Evolutionary conservation across 2,113 vertebrate species (phyloP).

Genomic region (Crotalus tigris): DNA sequence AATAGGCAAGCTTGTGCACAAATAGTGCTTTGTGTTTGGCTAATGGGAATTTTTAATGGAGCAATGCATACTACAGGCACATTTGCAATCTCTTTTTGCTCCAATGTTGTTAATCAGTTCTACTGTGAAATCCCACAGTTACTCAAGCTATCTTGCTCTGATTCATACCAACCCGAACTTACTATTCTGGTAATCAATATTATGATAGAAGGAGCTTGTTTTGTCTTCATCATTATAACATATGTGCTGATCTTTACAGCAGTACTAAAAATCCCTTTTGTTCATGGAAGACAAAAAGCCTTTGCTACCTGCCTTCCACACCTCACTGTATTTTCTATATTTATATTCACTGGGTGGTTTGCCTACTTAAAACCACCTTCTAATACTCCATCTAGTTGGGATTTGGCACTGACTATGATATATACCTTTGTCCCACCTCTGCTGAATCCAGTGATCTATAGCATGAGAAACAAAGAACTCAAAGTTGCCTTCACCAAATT

Average conservation of each 20-base stretch:
- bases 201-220: background rate
- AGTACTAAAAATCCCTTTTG: background rate
- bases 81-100: background rate
- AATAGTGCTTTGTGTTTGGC: background rate
- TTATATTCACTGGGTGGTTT: background rate
- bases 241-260: background rate
- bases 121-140: constrained; percentile 1
- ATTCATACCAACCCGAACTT: background rate
- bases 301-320: constrained; percentile 9
- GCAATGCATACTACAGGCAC: background rate
- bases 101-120: background rate
- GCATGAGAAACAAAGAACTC: constrained; percentile 26
- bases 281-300: background rate
- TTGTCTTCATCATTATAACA: background rate
- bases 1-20: background rate
- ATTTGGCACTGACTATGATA: background rate
- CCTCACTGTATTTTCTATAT: background rate
- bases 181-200: background rate
- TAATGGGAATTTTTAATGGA: background rate
- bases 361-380: background rate
- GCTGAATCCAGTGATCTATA: constrained; percentile 35
- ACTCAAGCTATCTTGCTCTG: background rate
- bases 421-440: constrained; percentile 24
- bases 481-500: background rate
- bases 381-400: background rate